Base-by-base conservation (phyloP, 2,113 vertebrate species). In the Zootoca vivipara region DNA sequence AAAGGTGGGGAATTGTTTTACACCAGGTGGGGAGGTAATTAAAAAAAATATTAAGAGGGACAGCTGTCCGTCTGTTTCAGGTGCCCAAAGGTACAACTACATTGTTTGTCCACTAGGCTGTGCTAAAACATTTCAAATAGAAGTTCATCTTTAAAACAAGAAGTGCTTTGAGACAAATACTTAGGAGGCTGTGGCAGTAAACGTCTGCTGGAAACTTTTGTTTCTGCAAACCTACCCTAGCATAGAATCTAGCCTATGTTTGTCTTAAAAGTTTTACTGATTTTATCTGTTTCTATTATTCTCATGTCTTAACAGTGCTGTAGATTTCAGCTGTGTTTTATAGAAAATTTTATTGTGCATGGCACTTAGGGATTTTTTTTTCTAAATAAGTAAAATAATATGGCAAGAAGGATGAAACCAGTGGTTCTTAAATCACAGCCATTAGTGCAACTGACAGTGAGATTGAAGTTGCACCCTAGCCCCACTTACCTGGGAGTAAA, bases 91-190 rank as follows among this genome's bases (percentile, higher is more conserved):
- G 56, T 58, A 65, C 28, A 52, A 83, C 87, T 90, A 1, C 72
- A 90, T 87, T 64, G 4, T 28, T 79, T 69, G 82, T 78, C 96
- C 96, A 0, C 94, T 90, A 97, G 96, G 96, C 65, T 89, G 96
- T 78, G 94, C 96, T 95, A 90, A 78, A 95, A 83, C 91, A 67
- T 93, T 95, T 92, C 90, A 58, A 40, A 93, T 40, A 16, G 75
- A 28, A 85, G 83, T 77, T 77, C 35, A 65, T 2, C 28, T 30
- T 80, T 82, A 0, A 0, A 72, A 72, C 30, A 72, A 12, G 30
- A 58, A 62, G 0, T 0, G 13, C 73, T 42, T 78, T 24, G 77
- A 73, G 56, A 30, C 4, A 35, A 30, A 7, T 15, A 62, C 18
- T 62, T 15, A 62, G 18, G 58, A 62, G 18, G 58, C 58, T 18